Conservation (phyloP, 2,888 invertebrate genomes). For the Alloscopus bannaensis region DNA sequence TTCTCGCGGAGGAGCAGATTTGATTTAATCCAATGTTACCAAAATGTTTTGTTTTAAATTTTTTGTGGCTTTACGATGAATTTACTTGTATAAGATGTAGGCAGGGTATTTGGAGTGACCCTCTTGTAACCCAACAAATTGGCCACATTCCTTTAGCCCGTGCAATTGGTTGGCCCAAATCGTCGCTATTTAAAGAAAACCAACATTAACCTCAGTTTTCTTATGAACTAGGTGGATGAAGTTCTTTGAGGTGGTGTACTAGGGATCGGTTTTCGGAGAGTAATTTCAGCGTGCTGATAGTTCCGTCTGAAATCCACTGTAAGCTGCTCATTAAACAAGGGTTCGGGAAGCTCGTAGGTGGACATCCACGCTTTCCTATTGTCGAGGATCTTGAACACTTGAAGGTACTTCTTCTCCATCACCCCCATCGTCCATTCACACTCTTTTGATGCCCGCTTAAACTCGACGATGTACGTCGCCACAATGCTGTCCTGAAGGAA, state of each 20-base stretch:
- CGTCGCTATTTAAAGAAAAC: slow-evolving; percentile 16
- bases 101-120: slow-evolving; percentile 27
- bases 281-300: slow-evolving; percentile 22
- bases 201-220: too few relatives aligned
- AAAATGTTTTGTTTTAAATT: not conserved
- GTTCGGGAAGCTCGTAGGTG: slow-evolving; percentile 38
- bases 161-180: slow-evolving; percentile 42
- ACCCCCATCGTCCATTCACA: slow-evolving; percentile 48
- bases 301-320: slow-evolving; percentile 28
- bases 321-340: slow-evolving; percentile 27
- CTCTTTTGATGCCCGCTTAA: slow-evolving; percentile 6
- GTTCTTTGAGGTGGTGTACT: too few relatives aligned
- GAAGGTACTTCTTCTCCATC: slow-evolving; percentile 13
- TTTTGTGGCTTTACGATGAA: too few relatives aligned
- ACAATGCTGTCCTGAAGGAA: slow-evolving; percentile 57
- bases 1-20: slow-evolving; percentile 34
- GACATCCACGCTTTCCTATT: slow-evolving; percentile 36
- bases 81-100: slow-evolving; percentile 31
- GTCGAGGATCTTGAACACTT: slow-evolving; percentile 32
- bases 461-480: slow-evolving; percentile 41
- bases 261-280: slow-evolving; percentile 44
- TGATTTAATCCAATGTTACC: slow-evolving; percentile 18
- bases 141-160: slow-evolving; percentile 23
- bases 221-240: not conserved
- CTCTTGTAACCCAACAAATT: slow-evolving; percentile 2